Base-by-base conservation (phyloP, 1,140 invertebrate genomes). In the Drosophila ogumai region DNA sequence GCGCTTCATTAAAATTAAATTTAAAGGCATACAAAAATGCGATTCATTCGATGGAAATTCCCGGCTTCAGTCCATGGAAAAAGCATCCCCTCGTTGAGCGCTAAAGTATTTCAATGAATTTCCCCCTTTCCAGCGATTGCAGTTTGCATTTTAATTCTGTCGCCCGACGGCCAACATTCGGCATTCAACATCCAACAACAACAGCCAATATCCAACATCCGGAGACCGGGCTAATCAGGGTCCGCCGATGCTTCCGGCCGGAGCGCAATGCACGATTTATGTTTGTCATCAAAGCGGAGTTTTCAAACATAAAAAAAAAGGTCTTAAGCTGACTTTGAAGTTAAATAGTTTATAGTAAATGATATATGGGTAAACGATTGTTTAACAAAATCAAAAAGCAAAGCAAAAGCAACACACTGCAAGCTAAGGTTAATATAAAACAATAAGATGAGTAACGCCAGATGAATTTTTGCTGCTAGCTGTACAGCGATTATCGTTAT, bases 1-100 rank as follows among this genome's bases (percentile, higher is more conserved):
- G 58, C 65, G 72, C 81, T 59, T 80, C 77, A 85, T 85, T 84
- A 75, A 79, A 82, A 82, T 82, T 63, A 75, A 79, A 82, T 82
- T 82, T 69, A 75, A 79, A 69, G 63, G 66, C 49, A 56, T 25
- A 57, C 65, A 69, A 72, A 58, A 69, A 34, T 22, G 68, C 38
- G 10, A 49, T 74, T 63, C 68, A 49, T 55, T 74, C 55, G 68
- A 12, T 47, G 58, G 41, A 32, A 60, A 17, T 19, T 8, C 22
- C n/a, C 34, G 15, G 0, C 19, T n/a, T 34, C 17, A n/a, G 34
- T 13, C 34, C 25, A 15, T 47, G 52, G 13, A 55, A 69, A 44
- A 44, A 17, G 52, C 63, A 17, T 46, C 22, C 56, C 22, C 55
- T 28, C 40, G 28, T n/a, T 10, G 55, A 19, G 41, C 22, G 36